A percentile compares a stretch with the other conserved stretches of the same genome.
Evolutionary conservation across 2,113 vertebrate genomes (phyloP).

Genomic region (Sander lucioperca): DNA sequence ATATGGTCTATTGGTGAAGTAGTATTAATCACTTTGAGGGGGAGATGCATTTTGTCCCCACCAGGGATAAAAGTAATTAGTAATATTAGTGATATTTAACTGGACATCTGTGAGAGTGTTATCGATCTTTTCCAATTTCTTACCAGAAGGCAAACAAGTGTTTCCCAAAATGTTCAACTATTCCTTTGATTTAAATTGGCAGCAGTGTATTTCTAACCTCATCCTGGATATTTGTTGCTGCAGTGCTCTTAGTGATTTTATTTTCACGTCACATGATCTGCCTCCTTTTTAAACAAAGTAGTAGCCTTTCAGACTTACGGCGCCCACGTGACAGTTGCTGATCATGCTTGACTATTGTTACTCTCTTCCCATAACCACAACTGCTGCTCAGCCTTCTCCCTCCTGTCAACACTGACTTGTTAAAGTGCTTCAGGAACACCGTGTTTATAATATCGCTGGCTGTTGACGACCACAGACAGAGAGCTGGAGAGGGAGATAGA

Average conservation of each 20-base stretch:
- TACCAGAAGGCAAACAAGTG: neutral
- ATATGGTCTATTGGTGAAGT: too few relatives aligned
- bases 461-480: conserved; percentile 33
- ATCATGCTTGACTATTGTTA: conserved; percentile 47
- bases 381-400: conserved; percentile 64
- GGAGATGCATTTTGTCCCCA: too few relatives aligned
- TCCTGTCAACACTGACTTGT: conserved; percentile 50
- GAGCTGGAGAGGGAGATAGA: conserved; percentile 34
- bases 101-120: neutral
- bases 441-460: conserved; percentile 22
- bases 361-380: conserved; percentile 54
- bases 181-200: conserved; percentile 24
- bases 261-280: conserved; percentile 38
- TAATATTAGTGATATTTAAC: neutral
- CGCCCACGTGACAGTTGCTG: conserved; percentile 33
- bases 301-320: conserved; percentile 59
- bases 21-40: too few relatives aligned
- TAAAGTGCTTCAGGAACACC: conserved; percentile 55
- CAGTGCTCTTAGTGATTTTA: conserved; percentile 45
- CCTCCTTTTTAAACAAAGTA: conserved; percentile 45
- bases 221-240: conserved; percentile 39
- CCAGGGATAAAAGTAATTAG: too few relatives aligned
- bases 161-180: conserved; percentile 6
- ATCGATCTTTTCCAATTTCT: neutral
- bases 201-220: conserved; percentile 65